Percentiles rank a stretch among this genome's conserved stretches.
Conservation (phyloP, 1,140 invertebrate genomes). For the Danaus plexippus region DNA sequence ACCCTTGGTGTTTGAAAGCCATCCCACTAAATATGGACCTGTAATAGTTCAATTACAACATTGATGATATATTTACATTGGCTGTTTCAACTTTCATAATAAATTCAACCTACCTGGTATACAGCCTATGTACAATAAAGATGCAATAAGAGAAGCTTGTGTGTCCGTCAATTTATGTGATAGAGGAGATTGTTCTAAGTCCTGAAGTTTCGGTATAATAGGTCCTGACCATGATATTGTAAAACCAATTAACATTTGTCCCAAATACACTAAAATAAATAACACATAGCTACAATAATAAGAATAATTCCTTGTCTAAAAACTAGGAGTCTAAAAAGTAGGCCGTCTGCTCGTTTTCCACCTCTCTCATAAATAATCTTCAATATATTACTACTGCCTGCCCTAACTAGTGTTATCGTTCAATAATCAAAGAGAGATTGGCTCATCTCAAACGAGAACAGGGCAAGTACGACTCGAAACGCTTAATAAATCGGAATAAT, state of each 20-base stretch:
- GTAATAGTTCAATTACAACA: conserved; percentile 10
- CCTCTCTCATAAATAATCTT: too few relatives aligned
- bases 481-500: too few relatives aligned
- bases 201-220: conserved; percentile 23
- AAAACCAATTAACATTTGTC: conserved; percentile 19
- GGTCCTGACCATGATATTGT: conserved; percentile 21
- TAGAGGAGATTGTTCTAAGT: conserved; percentile 19
- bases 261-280: conserved; percentile 26
- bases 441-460: too few relatives aligned
- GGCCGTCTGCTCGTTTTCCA: too few relatives aligned
- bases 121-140: conserved; percentile 15
- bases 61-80: too few relatives aligned
- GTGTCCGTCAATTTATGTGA: conserved; percentile 9
- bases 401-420: too few relatives aligned
- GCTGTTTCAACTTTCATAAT: not conserved
- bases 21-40: conserved; percentile 22
- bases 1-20: conserved; percentile 25
- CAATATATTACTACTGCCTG: too few relatives aligned
- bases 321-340: too few relatives aligned
- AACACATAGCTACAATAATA: too few relatives aligned
- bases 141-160: conserved; percentile 19
- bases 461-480: too few relatives aligned
- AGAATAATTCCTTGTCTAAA: too few relatives aligned
- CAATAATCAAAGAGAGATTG: too few relatives aligned
- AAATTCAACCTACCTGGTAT: conserved; percentile 13